phyloP scores from a whole-genome alignment of 2,113 vertebrate genomes.

The Mungos mungo region DNA sequence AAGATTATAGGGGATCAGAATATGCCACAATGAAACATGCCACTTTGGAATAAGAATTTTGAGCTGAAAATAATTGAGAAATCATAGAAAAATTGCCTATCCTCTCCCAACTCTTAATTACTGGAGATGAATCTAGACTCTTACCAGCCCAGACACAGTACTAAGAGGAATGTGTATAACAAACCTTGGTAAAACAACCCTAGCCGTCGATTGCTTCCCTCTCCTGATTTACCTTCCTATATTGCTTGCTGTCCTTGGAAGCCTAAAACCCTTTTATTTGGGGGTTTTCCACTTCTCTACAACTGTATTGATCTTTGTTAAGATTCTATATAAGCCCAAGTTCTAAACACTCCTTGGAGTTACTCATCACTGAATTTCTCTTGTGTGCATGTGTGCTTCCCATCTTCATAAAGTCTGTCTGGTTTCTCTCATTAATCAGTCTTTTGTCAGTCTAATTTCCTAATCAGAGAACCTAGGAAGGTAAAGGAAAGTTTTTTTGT shows the following conservation, averaged over 20 bases:
- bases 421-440: neutral
- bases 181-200: neutral
- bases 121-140: neutral
- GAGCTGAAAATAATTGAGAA: neutral
- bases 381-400: neutral
- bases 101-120: neutral
- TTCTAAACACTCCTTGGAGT: neutral
- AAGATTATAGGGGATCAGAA: neutral
- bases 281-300: neutral
- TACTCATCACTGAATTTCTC: neutral
- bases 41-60: neutral
- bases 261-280: neutral
- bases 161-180: neutral
- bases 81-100: neutral
- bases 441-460: neutral
- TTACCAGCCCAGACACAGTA: neutral
- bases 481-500: neutral
- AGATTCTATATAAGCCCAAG: neutral
- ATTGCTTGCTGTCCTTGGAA: neutral
- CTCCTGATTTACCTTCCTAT: neutral
- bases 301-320: neutral
- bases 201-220: neutral
- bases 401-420: neutral
- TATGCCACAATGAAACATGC: neutral
- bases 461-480: neutral